A percentile compares a stretch with the other conserved stretches of the same genome.
Evolutionary conservation across 2,113 vertebrate genomes (phyloP).

Genomic region (Lagopus muta): DNA sequence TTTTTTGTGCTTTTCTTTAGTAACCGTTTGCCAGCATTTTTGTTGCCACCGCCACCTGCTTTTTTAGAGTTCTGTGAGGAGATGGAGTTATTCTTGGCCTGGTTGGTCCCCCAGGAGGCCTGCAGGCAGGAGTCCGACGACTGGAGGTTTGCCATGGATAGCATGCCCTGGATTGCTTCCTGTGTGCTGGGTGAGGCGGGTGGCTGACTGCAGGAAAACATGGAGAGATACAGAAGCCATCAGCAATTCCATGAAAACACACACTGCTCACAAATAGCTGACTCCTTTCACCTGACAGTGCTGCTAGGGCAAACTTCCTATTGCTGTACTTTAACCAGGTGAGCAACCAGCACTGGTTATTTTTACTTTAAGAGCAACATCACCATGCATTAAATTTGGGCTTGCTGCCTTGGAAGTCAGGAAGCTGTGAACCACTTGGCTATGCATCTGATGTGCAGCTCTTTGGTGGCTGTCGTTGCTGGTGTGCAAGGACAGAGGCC

Average conservation of each 20-base stretch:
- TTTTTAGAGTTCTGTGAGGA: constrained; percentile 83
- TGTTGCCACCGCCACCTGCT: constrained; percentile 75
- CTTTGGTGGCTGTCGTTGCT: not conserved
- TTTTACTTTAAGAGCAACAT: not conserved
- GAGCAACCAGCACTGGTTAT: not conserved
- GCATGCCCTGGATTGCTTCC: constrained; percentile 99
- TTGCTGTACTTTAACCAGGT: not conserved
- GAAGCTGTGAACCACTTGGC: rapidly evolving
- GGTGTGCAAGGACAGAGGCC: not conserved
- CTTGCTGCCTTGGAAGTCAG: not conserved
- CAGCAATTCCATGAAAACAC: not conserved
- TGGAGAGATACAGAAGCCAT: constrained; percentile 3
- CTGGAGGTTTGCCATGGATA: constrained; percentile 98
- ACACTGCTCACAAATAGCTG: not conserved
- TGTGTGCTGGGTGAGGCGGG: constrained; percentile 99
- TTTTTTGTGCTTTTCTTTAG: constrained; percentile 91
- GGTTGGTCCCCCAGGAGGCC: constrained; percentile 87
- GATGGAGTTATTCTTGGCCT: constrained; percentile 87
- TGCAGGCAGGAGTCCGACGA: constrained; percentile 94
- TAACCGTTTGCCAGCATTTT: constrained; percentile 83
- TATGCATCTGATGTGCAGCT: not conserved
- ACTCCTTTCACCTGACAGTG: not conserved
- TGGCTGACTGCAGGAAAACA: constrained; percentile 87
- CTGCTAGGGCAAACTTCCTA: not conserved
- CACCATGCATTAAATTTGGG: not conserved